Evolutionary conservation across 2,888 invertebrate genomes (phyloP).

Genomic region (Deilephila porcellus): DNA sequence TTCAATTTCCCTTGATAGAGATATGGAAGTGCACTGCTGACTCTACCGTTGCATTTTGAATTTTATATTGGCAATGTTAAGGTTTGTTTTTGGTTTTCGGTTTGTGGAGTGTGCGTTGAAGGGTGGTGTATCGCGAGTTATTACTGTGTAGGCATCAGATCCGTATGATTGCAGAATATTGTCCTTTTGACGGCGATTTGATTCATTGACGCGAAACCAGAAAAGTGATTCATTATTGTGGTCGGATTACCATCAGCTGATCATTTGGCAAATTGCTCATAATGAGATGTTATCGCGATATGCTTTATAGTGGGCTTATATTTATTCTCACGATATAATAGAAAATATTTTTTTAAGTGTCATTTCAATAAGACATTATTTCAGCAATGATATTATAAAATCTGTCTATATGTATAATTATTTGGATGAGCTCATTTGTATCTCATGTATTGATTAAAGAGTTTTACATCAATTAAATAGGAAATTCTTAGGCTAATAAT

Average conservation of each 20-base stretch:
- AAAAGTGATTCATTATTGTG: slow-evolving; percentile 14
- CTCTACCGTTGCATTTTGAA: neutral
- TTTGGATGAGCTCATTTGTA: too few relatives aligned
- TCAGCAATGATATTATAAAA: too few relatives aligned
- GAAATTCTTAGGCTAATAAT: too few relatives aligned
- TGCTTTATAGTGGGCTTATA: neutral
- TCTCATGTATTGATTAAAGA: too few relatives aligned
- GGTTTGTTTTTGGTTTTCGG: neutral
- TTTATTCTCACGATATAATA: neutral
- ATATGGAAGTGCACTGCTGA: neutral
- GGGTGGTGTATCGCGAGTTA: neutral
- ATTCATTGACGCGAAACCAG: slow-evolving; percentile 19
- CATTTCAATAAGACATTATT: too few relatives aligned
- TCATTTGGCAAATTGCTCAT: slow-evolving; percentile 1
- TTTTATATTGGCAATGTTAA: neutral
- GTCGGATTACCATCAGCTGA: neutral
- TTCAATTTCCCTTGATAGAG: neutral
- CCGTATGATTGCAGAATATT: slow-evolving; percentile 19
- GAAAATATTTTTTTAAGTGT: neutral
- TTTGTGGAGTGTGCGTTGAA: neutral
- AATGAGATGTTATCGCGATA: slow-evolving; percentile 1
- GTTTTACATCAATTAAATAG: too few relatives aligned
- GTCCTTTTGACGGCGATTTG: slow-evolving; percentile 25
- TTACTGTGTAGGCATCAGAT: slow-evolving; percentile 3
- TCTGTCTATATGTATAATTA: too few relatives aligned